Evolutionary conservation across 2,113 vertebrate species (phyloP).

Genomic region (Anoura caudifer): DNA sequence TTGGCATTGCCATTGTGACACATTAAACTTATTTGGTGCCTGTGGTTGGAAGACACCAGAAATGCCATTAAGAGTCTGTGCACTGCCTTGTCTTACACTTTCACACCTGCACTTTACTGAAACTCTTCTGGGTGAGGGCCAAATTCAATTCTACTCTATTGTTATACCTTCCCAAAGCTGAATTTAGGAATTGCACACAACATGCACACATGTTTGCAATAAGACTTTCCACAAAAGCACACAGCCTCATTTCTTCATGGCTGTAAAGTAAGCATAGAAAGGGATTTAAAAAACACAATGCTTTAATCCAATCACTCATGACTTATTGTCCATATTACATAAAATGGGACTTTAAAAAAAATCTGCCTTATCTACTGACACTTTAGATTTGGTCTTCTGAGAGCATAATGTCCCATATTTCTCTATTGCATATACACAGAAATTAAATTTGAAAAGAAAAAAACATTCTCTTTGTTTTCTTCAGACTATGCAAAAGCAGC

Average conservation of each 20-base stretch:
- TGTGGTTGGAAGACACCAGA: constrained; percentile 18
- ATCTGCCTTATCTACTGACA: neutral
- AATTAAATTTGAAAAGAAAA: constrained; percentile 70
- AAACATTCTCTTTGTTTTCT: constrained; percentile 56
- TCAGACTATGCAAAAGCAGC: constrained; percentile 68
- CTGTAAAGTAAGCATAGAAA: constrained; percentile 17
- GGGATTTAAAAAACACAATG: neutral
- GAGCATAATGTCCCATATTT: constrained; percentile 34
- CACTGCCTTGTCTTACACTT: neutral
- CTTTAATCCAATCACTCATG: neutral
- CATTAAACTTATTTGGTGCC: neutral
- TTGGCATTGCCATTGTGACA: constrained; percentile 37
- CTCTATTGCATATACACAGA: constrained; percentile 56
- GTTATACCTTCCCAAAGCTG: neutral
- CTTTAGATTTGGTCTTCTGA: constrained; percentile 53
- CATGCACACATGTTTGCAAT: neutral
- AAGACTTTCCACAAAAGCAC: neutral
- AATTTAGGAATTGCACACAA: constrained; percentile 32
- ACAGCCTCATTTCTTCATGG: neutral
- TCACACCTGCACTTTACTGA: neutral
- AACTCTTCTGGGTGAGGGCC: neutral
- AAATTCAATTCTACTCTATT: neutral
- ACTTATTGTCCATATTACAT: neutral
- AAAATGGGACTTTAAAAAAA: constrained; percentile 42
- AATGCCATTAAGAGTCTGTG: neutral